Percentiles rank a stretch among this genome's conserved stretches.
phyloP scores from a whole-genome alignment of 2,113 vertebrate species.

The Camelus bactrianus region DNA sequence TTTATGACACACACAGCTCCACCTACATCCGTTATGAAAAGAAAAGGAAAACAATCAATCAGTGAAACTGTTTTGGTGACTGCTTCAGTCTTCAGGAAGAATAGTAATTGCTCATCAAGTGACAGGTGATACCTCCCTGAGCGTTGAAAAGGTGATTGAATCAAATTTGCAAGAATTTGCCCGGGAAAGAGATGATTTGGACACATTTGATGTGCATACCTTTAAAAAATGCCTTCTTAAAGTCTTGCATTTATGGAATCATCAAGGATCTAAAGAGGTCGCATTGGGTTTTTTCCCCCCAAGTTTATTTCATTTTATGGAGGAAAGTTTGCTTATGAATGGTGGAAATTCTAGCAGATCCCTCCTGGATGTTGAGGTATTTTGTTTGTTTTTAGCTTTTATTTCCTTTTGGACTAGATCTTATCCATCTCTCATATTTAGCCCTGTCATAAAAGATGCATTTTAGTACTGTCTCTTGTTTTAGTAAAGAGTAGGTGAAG shows the following conservation, averaged over 20 bases:
- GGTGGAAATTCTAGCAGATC: neutral
- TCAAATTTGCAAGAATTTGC: slow-evolving; percentile 22
- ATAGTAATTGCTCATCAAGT: slow-evolving; percentile 39
- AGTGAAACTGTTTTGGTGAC: neutral
- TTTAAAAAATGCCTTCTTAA: slow-evolving; percentile 25
- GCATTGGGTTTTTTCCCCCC: neutral
- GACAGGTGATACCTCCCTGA: neutral
- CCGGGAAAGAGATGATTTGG: slow-evolving; percentile 8
- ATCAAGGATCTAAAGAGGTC: neutral
- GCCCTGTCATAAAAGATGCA: neutral
- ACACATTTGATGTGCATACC: neutral
- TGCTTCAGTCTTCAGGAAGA: neutral
- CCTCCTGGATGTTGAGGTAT: neutral
- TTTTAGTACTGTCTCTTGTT: neutral
- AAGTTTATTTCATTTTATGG: neutral
- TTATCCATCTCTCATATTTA: neutral
- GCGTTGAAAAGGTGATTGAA: neutral
- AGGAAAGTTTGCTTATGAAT: neutral
- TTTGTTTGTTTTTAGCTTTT: slow-evolving; percentile 20
- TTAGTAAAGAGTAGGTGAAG: neutral
- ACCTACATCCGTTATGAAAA: neutral
- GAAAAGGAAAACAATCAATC: slow-evolving; percentile 19
- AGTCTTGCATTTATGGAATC: neutral
- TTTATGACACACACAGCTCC: neutral
- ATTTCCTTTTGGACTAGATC: neutral